A percentile compares a stretch with the other conserved stretches of the same genome.
These are phyloP conservation scores for Hemiscyllium ocellatum DNA, from an alignment of 2,113 vertebrate genomes.

Conservation along the genomic window DNA sequence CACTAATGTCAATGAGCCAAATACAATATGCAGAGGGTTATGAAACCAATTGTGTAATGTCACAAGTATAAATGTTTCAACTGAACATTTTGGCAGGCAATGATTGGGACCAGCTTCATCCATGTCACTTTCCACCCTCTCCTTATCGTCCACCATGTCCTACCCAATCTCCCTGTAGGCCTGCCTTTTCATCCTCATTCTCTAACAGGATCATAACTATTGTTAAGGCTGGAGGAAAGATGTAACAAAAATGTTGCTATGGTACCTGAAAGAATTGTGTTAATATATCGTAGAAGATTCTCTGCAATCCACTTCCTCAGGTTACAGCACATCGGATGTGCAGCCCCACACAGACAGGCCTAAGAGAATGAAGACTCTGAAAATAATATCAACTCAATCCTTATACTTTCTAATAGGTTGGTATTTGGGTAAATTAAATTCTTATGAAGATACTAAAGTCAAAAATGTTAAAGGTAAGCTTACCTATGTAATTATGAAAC, in stretches of 20 bases:
- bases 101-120: not conserved
- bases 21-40: not conserved
- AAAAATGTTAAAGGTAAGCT: not conserved
- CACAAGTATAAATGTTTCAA: not conserved
- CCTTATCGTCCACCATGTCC: not conserved
- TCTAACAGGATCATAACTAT: not conserved
- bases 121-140: not conserved
- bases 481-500: not conserved
- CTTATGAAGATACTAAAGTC: not conserved
- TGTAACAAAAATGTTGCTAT: not conserved
- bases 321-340: not conserved
- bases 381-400: not conserved
- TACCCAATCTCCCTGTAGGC: too few species aligned
- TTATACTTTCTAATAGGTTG: not conserved
- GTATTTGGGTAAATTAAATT: not conserved
- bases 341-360: not conserved
- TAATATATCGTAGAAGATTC: not conserved
- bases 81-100: not conserved
- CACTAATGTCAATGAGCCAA: not conserved
- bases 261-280: not conserved
- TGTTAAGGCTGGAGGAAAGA: not conserved
- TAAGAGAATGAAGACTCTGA: not conserved
- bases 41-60: not conserved
- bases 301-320: not conserved
- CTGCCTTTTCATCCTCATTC: not conserved